phyloP scores from a whole-genome alignment of 2,113 vertebrate genomes.

The Orientallactaga bullata region DNA sequence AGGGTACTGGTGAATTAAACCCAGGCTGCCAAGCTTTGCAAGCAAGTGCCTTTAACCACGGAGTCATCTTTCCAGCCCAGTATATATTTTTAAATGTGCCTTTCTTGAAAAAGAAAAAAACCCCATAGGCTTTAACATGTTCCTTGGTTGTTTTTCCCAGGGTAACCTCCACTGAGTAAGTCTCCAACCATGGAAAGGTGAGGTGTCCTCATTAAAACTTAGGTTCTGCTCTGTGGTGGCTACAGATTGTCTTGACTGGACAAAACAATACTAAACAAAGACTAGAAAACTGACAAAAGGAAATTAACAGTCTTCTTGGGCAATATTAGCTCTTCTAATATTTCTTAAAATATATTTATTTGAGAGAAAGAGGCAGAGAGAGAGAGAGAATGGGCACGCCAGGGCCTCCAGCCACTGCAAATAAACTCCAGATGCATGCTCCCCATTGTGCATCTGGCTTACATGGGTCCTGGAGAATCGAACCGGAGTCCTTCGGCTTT shows the following conservation, averaged over 20 bases:
- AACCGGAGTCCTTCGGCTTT: too few species aligned
- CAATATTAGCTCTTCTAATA: background rate
- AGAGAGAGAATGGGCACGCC: too few species aligned
- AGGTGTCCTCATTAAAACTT: background rate
- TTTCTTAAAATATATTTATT: too few species aligned
- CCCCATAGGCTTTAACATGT: background rate
- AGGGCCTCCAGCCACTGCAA: too few species aligned
- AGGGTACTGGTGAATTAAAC: too few species aligned
- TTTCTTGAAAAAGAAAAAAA: background rate
- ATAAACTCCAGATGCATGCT: too few species aligned
- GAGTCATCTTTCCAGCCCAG: background rate
- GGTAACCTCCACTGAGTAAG: background rate
- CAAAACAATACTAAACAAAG: slow-evolving; percentile 28
- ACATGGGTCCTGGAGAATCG: too few species aligned
- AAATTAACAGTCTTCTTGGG: background rate
- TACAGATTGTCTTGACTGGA: background rate
- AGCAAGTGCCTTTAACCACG: too few species aligned
- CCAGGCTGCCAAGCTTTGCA: too few species aligned
- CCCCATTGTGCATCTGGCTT: too few species aligned
- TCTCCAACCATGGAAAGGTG: background rate
- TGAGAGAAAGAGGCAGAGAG: too few species aligned
- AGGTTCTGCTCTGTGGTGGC: background rate
- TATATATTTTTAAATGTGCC: background rate
- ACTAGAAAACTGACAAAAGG: background rate
- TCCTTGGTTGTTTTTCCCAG: background rate